A percentile compares a stretch with the other conserved stretches of the same genome.
These are phyloP conservation scores for Diadophis punctatus DNA, from an alignment of 2,113 vertebrate species.

Conservation along the genomic window DNA sequence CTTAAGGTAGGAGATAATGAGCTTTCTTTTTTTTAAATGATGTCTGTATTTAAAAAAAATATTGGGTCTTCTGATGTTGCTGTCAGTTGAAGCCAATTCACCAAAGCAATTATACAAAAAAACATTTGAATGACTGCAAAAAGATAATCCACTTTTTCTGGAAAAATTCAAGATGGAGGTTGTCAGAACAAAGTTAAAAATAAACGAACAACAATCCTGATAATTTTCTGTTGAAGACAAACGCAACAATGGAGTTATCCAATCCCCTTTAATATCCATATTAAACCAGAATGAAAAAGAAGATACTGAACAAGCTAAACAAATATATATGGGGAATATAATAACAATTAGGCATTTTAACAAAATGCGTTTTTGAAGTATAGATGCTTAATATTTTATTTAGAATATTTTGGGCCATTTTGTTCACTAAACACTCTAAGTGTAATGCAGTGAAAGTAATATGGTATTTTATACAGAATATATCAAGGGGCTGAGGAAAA, in stretches of 20 bases:
- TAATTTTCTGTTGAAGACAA: conserved; percentile 2
- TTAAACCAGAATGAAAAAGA: neutral
- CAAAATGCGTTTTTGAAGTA: neutral
- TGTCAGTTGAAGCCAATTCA: conserved; percentile 21
- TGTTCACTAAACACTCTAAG: neutral
- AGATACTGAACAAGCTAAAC: neutral
- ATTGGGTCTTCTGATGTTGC: neutral
- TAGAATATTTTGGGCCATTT: neutral
- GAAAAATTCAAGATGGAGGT: neutral
- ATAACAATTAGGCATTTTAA: neutral
- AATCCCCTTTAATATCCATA: neutral
- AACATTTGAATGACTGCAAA: neutral
- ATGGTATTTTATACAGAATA: neutral
- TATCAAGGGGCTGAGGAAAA: neutral
- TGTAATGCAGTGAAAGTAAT: neutral
- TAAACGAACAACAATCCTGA: neutral
- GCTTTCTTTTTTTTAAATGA: conserved; percentile 35
- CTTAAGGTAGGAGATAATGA: conserved; percentile 75
- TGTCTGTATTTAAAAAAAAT: conserved; percentile 24
- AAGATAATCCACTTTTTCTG: neutral
- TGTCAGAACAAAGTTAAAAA: neutral
- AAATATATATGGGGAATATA: neutral
- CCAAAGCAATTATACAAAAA: conserved; percentile 28
- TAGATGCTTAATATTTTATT: neutral
- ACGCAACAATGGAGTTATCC: neutral